A percentile compares a stretch with the other conserved stretches of the same genome.
Evolutionary conservation across 1,140 invertebrate genomes (phyloP).

Genomic region (Steinernema feltiae): DNA sequence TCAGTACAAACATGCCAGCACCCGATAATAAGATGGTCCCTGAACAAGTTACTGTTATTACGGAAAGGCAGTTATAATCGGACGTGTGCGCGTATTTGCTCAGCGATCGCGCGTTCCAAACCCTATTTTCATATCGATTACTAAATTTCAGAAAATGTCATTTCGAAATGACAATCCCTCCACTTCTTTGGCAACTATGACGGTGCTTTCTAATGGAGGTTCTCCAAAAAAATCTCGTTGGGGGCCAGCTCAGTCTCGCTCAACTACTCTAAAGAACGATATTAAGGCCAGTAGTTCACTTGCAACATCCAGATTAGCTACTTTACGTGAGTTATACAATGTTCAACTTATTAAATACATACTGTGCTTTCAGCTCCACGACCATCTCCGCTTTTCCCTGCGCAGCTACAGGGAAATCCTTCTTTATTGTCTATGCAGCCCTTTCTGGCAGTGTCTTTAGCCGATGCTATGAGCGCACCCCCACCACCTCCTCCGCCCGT

Average conservation of each 20-base stretch:
- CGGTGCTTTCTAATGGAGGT: neutral
- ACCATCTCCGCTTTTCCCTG: neutral
- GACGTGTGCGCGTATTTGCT: neutral
- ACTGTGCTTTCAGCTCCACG: neutral
- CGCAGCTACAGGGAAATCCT: neutral
- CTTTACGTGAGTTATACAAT: neutral
- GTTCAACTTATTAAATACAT: neutral
- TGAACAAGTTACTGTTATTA: neutral
- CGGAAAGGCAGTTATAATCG: neutral
- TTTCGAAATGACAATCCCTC: neutral
- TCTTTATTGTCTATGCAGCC: neutral
- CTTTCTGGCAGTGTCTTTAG: neutral
- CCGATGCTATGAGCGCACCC: neutral
- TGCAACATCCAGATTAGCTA: neutral
- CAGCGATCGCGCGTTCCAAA: neutral
- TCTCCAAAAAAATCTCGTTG: neutral
- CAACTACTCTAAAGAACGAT: neutral
- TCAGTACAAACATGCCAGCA: too few relatives aligned
- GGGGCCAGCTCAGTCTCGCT: neutral
- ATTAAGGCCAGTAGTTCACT: neutral
- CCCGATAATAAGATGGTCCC: too few relatives aligned
- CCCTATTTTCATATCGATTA: too few relatives aligned
- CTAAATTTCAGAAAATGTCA: conserved; percentile 8
- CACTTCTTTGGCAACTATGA: neutral
- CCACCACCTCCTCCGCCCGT: neutral